These are phyloP conservation scores for Aphaenogaster ashmeadi DNA, from an alignment of 1,140 invertebrate species.

Conservation along the genomic window DNA sequence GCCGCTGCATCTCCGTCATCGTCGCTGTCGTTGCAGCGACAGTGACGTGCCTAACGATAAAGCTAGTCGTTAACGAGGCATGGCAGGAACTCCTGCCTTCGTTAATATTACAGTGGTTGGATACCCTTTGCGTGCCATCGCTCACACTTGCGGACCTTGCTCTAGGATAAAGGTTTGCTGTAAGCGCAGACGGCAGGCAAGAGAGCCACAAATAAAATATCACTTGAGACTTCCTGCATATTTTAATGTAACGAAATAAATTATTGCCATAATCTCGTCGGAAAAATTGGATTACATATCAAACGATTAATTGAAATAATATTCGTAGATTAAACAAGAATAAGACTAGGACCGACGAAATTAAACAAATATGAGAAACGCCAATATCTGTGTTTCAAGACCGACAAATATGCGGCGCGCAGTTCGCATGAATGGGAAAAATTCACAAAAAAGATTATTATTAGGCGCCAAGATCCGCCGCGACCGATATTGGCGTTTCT, in stretches of 20 bases:
- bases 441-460: too few relatives aligned
- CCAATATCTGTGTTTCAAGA: too few relatives aligned
- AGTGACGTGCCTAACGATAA: conserved; percentile 7
- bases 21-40: neutral
- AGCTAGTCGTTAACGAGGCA: conserved; percentile 31
- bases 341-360: too few relatives aligned
- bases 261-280: neutral
- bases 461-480: too few relatives aligned
- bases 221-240: neutral
- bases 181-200: neutral
- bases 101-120: conserved; percentile 42
- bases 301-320: neutral
- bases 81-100: neutral
- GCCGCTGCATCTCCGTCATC: neutral
- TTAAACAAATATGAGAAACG: too few relatives aligned
- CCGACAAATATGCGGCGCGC: too few relatives aligned
- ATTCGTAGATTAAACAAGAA: neutral
- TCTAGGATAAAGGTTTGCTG: conserved; percentile 2
- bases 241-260: conserved; percentile 5
- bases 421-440: too few relatives aligned
- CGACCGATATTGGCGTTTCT: too few relatives aligned
- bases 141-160: neutral
- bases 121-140: conserved; percentile 6
- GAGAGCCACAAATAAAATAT: neutral
- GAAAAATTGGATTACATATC: neutral